phyloP scores from a whole-genome alignment of 2,888 invertebrate species.

The Drosophila paranaensis region DNA sequence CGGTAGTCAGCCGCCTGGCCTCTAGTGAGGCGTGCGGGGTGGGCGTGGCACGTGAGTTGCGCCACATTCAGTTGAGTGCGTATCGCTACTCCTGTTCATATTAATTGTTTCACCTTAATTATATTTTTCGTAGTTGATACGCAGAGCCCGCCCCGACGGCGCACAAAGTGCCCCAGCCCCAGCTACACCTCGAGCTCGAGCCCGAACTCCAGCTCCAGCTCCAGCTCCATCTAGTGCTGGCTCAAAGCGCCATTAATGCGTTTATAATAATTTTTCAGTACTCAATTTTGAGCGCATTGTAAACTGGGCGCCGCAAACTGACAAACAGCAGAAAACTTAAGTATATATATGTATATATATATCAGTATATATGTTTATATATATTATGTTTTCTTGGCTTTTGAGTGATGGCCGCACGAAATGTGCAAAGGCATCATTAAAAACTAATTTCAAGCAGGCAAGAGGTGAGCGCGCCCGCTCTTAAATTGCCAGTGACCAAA shows the following conservation, averaged over 20 bases:
- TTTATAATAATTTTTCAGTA: slow-evolving; percentile 79
- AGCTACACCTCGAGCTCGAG: not conserved
- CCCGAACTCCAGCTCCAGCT: not conserved
- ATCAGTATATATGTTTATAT: not conserved
- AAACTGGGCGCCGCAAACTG: slow-evolving; percentile 18
- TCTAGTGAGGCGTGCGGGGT: slow-evolving; percentile 18
- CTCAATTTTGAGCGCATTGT: slow-evolving; percentile 49
- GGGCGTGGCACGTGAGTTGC: slow-evolving; percentile 28
- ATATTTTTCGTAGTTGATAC: slow-evolving; percentile 69
- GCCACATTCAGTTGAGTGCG: slow-evolving; percentile 53
- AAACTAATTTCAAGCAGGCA: slow-evolving; percentile 68
- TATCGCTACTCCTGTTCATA: slow-evolving; percentile 67
- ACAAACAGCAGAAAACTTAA: slow-evolving; percentile 21
- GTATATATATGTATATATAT: not conserved
- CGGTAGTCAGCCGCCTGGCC: slow-evolving; percentile 32
- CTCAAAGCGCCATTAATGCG: slow-evolving; percentile 76
- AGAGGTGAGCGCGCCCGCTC: slow-evolving; percentile 57
- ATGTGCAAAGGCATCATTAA: slow-evolving; percentile 77
- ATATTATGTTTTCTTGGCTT: slow-evolving; percentile 25
- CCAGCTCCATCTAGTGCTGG: slow-evolving; percentile 12
- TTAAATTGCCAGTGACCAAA: slow-evolving; percentile 58
- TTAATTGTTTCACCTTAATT: slow-evolving; percentile 78
- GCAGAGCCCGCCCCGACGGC: slow-evolving; percentile 14
- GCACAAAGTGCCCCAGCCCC: not conserved
- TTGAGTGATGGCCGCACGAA: slow-evolving; percentile 67